Base-by-base conservation (phyloP, 2,113 vertebrate genomes). In the Heterotilapia buettikoferi region DNA sequence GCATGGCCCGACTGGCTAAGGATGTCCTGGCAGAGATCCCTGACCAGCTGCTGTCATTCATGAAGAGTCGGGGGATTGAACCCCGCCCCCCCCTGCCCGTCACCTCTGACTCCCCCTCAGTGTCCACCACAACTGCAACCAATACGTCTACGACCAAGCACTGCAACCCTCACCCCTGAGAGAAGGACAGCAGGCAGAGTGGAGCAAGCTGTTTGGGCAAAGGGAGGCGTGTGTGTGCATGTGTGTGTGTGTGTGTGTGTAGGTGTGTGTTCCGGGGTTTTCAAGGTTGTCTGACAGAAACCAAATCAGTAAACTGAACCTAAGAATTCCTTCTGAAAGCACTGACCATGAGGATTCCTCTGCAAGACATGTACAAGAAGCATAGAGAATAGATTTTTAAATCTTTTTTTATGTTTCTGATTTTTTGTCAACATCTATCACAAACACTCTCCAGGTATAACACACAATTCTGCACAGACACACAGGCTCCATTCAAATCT, bases 1-100 rank as follows among this genome's bases (percentile, higher is more conserved):
- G 98, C 96, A 99, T 99, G 98, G 98, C 98, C 31, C 97, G 98
- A 10, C 96, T 99, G 93, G 98, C 98, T 66, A 99, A 99, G 90
- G 98, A 99, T 0, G 98, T 99, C 84, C 96, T 99, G 84, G 98
- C 98, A 0, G 98, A 99, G 95, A 98, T 99, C 91, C 98, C 98
- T 0, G 98, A 99, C 92, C 98, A 99, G 96, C 97, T 99, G 84
- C 97, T 99, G 53, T 98, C 98, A 79, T 99, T 98, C 80, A 99
- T 99, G 98, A 98, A 98, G 92, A 97, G 96, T 84, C 95, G 95
- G 3, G 97, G 97, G 87, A 96, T 99, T 81, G 97, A 98, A 92
- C 98, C 98, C 24, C 97, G 95, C 52, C 97, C 95, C 24, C 61
- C 82, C 6, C 45, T 66, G 82, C 86, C 93, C 2, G 40, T 86